Percentiles rank a stretch among this genome's conserved stretches.
Evolutionary conservation across 2,888 invertebrate species (phyloP).

Genomic region (Thecocarcelia acutangulata): DNA sequence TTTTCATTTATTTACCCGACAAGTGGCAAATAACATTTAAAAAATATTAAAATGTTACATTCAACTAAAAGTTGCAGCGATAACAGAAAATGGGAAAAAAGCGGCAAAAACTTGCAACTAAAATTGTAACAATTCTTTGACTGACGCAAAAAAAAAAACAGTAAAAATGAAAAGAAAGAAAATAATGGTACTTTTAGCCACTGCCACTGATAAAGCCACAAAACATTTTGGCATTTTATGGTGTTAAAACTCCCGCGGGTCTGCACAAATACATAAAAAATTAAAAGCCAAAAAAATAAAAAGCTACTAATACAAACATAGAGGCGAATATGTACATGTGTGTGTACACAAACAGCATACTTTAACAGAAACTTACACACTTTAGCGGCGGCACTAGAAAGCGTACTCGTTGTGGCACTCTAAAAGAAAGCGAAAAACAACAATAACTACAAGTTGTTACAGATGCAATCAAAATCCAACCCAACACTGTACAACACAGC

Average conservation of each 20-base stretch:
- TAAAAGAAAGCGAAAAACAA: conserved; percentile 5
- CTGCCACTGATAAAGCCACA: conserved; percentile 64
- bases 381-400: background rate
- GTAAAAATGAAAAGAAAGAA: no score
- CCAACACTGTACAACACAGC: background rate
- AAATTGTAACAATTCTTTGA: conserved; percentile 10
- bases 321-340: background rate
- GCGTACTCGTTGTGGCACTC: conserved; percentile 8
- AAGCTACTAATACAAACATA: background rate
- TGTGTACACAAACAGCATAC: background rate
- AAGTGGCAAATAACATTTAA: conserved; percentile 2
- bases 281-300: conserved; percentile 1
- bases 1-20: conserved; percentile 1
- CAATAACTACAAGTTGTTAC: conserved; percentile 32
- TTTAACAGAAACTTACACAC: background rate
- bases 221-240: conserved; percentile 64
- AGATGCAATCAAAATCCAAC: conserved; percentile 49
- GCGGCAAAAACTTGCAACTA: background rate
- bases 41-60: conserved; percentile 40
- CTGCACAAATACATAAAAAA: conserved; percentile 23
- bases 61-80: conserved; percentile 27
- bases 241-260: conserved; percentile 66
- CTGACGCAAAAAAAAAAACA: background rate
- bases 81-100: background rate
- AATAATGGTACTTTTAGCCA: conserved; percentile 36